Evolutionary conservation across 1,140 invertebrate species (phyloP), one percentile per base, ranked within the genome.

Genomic region (Calephelis nemesis): DNA sequence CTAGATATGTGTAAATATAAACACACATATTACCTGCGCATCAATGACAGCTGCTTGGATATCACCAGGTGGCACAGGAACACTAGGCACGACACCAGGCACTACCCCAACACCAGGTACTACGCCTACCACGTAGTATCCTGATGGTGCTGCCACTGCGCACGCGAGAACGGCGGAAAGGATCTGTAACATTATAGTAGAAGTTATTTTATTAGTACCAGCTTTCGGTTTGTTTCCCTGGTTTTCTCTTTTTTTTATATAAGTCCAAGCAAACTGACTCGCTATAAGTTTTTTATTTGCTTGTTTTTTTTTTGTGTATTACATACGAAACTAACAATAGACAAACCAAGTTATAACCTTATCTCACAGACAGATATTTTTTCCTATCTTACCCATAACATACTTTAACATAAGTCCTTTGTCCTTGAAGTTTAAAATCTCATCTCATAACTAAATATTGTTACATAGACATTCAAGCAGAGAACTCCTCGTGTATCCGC

Each of bases 31-130:
- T 72, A 77, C 76, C 69, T 90, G 81, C 39, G 87, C 83, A 63
- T 90, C 76, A 11, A 88, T 88, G 19, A 71, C 78, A 12, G 84
- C 87, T 3, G 84, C 87, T 47, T 88, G 80, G 1, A 86, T 65
- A 67, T 90, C 85, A 7, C 82, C 87, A 12, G 84, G 63, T 0
- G 84, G 76, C 2, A 85, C 74, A 5, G 84, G 78, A 7, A 9
- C 1, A 45, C 42, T 45, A 7, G 42, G 42, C 8, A 45, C 42
- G 8, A 45, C 4, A 45, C 42, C 42, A 50, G 79, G 79, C 15
- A 72, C 78, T 0, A 77, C 75, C 4, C 75, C 70, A 5, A 81
- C 47, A 19, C 70, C 70, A 12, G 72, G 69, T 8, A 80, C 30
- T 3, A 72, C 67, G 49, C 64, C 64, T 13, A 66, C 15, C 9